phyloP scores from a whole-genome alignment of 2,888 invertebrate genomes.

The Malthinus flaveolus region DNA sequence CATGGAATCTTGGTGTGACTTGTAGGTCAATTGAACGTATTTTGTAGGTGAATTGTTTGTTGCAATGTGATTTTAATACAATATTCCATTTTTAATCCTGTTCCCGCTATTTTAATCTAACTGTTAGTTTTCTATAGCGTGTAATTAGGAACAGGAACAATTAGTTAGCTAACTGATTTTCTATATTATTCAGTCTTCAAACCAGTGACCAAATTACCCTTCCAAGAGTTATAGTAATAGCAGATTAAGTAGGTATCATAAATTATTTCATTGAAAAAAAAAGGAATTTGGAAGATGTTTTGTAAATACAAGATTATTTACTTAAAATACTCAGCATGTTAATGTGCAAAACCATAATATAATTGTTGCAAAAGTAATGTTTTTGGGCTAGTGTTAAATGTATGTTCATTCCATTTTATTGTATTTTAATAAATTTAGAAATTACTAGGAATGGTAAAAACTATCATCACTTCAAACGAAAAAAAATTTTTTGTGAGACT shows the following conservation, averaged over 20 bases:
- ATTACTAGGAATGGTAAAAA: background rate
- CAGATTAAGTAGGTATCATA: too few species aligned
- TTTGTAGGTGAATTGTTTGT: conserved; percentile 9
- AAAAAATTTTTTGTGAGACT: background rate
- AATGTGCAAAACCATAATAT: too few species aligned
- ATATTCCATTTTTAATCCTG: background rate
- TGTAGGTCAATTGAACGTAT: conserved; percentile 18
- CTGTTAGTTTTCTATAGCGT: too few species aligned
- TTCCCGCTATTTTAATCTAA: too few species aligned
- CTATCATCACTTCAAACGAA: background rate
- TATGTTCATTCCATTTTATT: conserved; percentile 13
- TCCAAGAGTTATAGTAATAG: background rate
- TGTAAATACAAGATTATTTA: too few species aligned
- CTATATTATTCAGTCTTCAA: background rate
- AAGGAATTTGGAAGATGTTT: too few species aligned
- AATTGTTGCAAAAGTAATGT: too few species aligned
- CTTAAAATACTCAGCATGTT: too few species aligned
- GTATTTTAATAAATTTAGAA: background rate
- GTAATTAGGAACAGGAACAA: too few species aligned
- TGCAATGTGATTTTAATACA: conserved; percentile 11
- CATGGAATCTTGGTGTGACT: conserved; percentile 9
- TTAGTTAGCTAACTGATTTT: background rate
- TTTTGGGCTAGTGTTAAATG: too few species aligned
- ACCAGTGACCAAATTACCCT: conserved; percentile 1
- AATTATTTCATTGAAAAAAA: too few species aligned